Percentiles rank a stretch among this genome's conserved stretches.
Evolutionary conservation across 2,113 vertebrate species (phyloP).

Genomic region (Ramphastos sulfuratus): DNA sequence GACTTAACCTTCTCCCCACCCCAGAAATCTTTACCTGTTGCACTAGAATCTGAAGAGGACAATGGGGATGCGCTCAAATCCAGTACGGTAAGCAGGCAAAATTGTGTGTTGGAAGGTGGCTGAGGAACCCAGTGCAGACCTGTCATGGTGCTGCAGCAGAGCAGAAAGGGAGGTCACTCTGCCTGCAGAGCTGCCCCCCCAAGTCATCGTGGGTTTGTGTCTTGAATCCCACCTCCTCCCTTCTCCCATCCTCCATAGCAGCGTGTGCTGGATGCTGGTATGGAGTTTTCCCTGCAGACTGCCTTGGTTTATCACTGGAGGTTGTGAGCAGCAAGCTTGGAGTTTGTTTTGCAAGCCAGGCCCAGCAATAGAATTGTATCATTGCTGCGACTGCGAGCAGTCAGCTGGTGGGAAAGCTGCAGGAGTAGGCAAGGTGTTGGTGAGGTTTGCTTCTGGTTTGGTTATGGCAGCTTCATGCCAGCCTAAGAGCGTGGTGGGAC

Average conservation of each 20-base stretch:
- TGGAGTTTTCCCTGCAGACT: neutral
- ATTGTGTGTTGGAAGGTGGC: rapidly evolving
- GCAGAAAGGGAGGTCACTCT: neutral
- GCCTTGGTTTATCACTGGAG: neutral
- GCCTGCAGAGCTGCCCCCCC: neutral
- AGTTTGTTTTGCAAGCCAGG: neutral
- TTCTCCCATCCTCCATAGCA: neutral
- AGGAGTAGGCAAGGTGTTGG: neutral
- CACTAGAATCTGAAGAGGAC: constrained; percentile 91
- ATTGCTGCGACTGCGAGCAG: neutral
- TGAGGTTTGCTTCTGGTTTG: neutral
- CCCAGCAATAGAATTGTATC: neutral
- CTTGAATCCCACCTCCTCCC: neutral
- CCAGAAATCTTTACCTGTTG: constrained; percentile 91
- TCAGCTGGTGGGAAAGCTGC: neutral
- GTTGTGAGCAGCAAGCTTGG: neutral
- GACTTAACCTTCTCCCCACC: constrained; percentile 95
- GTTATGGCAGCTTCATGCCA: neutral
- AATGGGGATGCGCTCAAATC: constrained; percentile 87
- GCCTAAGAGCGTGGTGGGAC: rapidly evolving
- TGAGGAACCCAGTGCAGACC: neutral
- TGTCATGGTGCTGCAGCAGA: rapidly evolving
- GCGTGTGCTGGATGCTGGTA: neutral
- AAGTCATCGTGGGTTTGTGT: rapidly evolving
- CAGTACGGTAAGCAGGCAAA: constrained; percentile 85